Evolutionary conservation across 2,797 vertebrate species (phyloP).

Genomic region (Melanotaenia parkinsoni): DNA sequence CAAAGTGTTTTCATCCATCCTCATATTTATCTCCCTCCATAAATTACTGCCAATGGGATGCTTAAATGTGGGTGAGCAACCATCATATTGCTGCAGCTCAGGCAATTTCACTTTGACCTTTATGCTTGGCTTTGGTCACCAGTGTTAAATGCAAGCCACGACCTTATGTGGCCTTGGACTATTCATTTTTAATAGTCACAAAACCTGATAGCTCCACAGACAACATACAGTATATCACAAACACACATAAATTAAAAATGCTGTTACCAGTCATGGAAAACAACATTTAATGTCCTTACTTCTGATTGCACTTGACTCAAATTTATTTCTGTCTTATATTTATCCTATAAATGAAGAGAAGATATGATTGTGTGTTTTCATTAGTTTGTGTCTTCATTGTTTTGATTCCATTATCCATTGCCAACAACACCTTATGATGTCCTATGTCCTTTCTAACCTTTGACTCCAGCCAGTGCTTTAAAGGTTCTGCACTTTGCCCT

Average conservation of each 20-base stretch:
- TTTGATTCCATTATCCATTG: slow-evolving; percentile 65
- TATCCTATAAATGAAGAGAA: slow-evolving; percentile 20
- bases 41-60: slow-evolving; percentile 85
- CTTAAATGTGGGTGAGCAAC: slow-evolving; percentile 78
- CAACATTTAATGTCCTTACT: slow-evolving; percentile 17
- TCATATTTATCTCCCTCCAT: slow-evolving; percentile 81
- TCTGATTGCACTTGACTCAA: slow-evolving; percentile 10
- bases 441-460: slow-evolving; percentile 80
- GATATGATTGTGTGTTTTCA: slow-evolving; percentile 30
- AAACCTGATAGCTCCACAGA: slow-evolving; percentile 53
- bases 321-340: slow-evolving; percentile 26
- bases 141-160: slow-evolving; percentile 76
- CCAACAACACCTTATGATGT: slow-evolving; percentile 63
- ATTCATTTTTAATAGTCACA: slow-evolving; percentile 82
- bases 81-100: slow-evolving; percentile 64
- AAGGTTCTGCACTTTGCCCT: slow-evolving; percentile 85
- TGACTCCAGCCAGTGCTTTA: slow-evolving; percentile 82
- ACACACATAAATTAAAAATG: slow-evolving; percentile 6
- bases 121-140: slow-evolving; percentile 81
- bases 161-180: slow-evolving; percentile 78
- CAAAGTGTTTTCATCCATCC: slow-evolving; percentile 85
- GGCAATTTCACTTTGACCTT: slow-evolving; percentile 85
- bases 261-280: slow-evolving; percentile 14
- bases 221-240: slow-evolving; percentile 22
- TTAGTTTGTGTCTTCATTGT: slow-evolving; percentile 59